Evolutionary conservation across 2,113 vertebrate genomes (phyloP).

Genomic region (Girardinichthys multiradiatus): DNA sequence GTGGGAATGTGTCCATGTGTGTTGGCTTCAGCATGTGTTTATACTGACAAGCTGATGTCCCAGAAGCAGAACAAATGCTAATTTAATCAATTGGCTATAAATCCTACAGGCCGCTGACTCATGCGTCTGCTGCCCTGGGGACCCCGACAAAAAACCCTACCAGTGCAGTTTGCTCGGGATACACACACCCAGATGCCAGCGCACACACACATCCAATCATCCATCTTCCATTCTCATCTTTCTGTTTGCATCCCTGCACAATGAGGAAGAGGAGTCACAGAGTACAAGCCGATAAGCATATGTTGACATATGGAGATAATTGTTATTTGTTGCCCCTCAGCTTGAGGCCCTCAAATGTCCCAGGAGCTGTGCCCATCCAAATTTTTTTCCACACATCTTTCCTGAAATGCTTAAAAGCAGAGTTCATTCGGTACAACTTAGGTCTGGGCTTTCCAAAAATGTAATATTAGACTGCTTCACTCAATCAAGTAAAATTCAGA

Average conservation of each 20-base stretch:
- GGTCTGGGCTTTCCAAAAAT: background rate
- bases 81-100: constrained; percentile 98
- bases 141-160: constrained; percentile 79
- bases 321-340: constrained; percentile 19
- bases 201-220: constrained; percentile 35
- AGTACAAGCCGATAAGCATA: constrained; percentile 36
- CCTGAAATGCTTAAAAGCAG: background rate
- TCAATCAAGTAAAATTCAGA: background rate
- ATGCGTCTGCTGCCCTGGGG: constrained; percentile 84
- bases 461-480: background rate
- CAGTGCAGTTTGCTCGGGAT: constrained; percentile 79
- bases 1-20: constrained; percentile 27
- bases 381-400: too few relatives aligned
- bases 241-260: constrained; percentile 40
- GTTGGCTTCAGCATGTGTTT: constrained; percentile 58
- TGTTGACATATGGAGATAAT: constrained; percentile 49
- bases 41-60: constrained; percentile 71
- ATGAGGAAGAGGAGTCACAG: constrained; percentile 18
- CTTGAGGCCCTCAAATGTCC: constrained; percentile 29
- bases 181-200: constrained; percentile 17
- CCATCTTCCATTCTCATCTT: constrained; percentile 45
- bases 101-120: constrained; percentile 93
- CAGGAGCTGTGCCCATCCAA: background rate
- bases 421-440: too few relatives aligned
- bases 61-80: constrained; percentile 94